Conservation (phyloP, 2,797 vertebrate species). For the Dendrocincla tyrannina region DNA sequence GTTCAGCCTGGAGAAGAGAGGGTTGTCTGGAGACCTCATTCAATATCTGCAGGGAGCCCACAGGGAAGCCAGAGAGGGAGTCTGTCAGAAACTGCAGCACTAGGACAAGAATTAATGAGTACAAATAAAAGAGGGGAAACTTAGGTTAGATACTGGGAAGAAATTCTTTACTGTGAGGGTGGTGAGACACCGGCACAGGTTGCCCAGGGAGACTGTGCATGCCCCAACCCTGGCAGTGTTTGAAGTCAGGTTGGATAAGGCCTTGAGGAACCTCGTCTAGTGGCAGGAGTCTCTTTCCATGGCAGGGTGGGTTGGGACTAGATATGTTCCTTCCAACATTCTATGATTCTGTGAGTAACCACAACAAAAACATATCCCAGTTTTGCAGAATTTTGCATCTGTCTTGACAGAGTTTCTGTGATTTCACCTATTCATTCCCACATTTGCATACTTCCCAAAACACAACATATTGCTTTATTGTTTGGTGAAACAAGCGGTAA, state of each 20-base stretch:
- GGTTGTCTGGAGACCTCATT: background rate
- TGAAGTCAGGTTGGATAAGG: background rate
- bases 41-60: background rate
- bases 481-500: background rate
- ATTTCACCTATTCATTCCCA: background rate
- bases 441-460: background rate
- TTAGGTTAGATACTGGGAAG: background rate
- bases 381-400: background rate
- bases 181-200: background rate
- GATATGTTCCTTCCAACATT: background rate
- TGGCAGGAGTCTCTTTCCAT: background rate
- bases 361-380: accelerated
- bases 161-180: background rate
- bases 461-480: background rate
- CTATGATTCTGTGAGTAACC: background rate
- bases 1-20: background rate
- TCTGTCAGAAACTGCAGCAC: background rate
- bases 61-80: background rate
- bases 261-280: background rate
- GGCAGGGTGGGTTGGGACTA: accelerated
- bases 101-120: background rate
- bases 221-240: background rate
- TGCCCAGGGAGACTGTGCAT: background rate
- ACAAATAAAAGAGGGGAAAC: background rate
- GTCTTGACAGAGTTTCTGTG: background rate